These are phyloP conservation scores for Palaemon carinicauda DNA, from an alignment of 1,140 invertebrate species.

Conservation along the genomic window DNA sequence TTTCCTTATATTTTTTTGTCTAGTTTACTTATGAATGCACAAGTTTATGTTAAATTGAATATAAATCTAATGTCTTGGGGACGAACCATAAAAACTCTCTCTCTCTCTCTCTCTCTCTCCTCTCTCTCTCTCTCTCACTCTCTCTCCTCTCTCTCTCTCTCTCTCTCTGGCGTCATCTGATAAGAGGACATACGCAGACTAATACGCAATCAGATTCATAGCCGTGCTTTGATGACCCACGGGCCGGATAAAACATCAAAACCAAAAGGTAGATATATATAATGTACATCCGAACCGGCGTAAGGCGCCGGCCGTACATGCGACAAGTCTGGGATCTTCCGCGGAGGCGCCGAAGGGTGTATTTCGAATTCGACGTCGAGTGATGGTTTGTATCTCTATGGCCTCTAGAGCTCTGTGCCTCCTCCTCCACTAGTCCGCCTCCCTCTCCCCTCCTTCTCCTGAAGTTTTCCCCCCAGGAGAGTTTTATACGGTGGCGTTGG, in stretches of 20 bases:
- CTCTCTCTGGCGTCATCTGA: background rate
- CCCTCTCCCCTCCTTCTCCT: background rate
- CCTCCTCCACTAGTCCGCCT: background rate
- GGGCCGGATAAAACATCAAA: constrained; percentile 36
- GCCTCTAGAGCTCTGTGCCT: background rate
- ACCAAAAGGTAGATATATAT: constrained; percentile 34
- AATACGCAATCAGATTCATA: constrained; percentile 41
- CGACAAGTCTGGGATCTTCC: background rate
- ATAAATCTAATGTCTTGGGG: background rate
- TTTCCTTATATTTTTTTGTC: background rate
- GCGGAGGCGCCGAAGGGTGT: background rate
- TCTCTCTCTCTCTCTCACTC: background rate
- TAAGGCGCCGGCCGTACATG: background rate
- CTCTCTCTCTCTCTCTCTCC: background rate
- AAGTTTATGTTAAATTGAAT: too few relatives aligned
- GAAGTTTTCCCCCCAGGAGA: background rate
- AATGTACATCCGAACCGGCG: background rate
- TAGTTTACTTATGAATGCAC: too few relatives aligned
- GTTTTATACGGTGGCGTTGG: background rate
- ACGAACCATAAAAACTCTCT: too few relatives aligned
- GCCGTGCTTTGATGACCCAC: constrained; percentile 28
- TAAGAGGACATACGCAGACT: constrained; percentile 12
- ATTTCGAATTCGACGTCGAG: background rate
- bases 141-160: background rate
- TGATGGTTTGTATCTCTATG: background rate